Percentiles rank a stretch among this genome's conserved stretches.
Conservation (phyloP, 2,113 vertebrate genomes). For the human region DNA sequence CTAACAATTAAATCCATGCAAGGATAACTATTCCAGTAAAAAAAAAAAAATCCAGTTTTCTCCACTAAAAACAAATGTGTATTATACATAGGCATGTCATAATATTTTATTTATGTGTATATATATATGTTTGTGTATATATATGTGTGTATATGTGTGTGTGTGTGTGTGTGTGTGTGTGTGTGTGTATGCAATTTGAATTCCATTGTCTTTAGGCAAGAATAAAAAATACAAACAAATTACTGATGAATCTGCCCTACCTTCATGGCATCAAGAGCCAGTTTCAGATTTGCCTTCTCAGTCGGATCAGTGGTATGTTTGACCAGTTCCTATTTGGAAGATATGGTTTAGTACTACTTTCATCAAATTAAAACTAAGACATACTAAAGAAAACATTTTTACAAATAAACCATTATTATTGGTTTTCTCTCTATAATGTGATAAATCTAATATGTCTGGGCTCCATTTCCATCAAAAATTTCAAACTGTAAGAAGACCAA, state of each 20-base stretch:
- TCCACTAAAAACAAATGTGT: not conserved
- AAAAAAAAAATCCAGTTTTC: not conserved
- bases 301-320: conserved; percentile 93
- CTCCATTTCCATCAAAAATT: not conserved
- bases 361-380: not conserved
- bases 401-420: not conserved
- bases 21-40: not conserved
- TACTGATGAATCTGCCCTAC: conserved; percentile 73
- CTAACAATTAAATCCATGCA: not conserved
- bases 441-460: not conserved
- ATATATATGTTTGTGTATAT: too few relatives aligned
- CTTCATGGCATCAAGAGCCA: conserved; percentile 98
- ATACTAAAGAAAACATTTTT: not conserved
- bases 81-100: not conserved
- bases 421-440: not conserved
- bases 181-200: not conserved
- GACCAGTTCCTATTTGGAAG: conserved; percentile 90
- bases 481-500: not conserved
- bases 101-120: too few relatives aligned
- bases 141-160: too few relatives aligned
- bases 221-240: not conserved
- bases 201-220: not conserved
- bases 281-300: conserved; percentile 93
- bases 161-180: rapidly evolving
- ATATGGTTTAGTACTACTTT: not conserved